These are phyloP conservation scores for Ephialtes manifestator DNA, from an alignment of 2,888 invertebrate genomes.

Conservation along the genomic window DNA sequence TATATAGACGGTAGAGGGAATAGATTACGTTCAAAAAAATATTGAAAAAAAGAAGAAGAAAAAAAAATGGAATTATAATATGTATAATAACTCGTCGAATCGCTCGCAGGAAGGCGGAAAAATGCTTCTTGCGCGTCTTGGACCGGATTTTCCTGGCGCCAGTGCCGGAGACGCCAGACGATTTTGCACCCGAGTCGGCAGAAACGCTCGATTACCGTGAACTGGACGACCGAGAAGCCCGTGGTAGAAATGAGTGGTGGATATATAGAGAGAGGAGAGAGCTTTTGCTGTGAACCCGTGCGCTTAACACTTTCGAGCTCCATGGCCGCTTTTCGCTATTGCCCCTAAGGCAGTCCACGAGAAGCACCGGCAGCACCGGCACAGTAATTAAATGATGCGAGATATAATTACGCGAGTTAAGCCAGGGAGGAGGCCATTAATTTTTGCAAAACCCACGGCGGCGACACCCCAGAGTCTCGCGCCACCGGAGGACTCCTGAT, in stretches of 20 bases:
- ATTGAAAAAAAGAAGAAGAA: background rate
- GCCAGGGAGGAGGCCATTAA: constrained; percentile 69
- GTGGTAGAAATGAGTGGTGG: background rate
- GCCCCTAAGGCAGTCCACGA: constrained; percentile 18
- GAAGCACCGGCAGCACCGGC: constrained; percentile 43
- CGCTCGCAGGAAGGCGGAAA: background rate
- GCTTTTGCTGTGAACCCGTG: background rate
- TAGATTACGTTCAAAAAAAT: constrained; percentile 2
- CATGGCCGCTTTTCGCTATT: constrained; percentile 26
- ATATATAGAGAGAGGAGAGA: constrained; percentile 22
- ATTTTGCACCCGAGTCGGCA: constrained; percentile 36
- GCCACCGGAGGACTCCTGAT: constrained; percentile 41
- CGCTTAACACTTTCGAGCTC: constrained; percentile 45
- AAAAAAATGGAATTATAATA: constrained; percentile 44
- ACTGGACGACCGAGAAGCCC: background rate
- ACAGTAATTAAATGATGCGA: constrained; percentile 78
- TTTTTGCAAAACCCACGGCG: constrained; percentile 68
- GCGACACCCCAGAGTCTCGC: constrained; percentile 33
- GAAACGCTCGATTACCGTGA: constrained; percentile 41
- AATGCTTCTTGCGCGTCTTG: constrained; percentile 4
- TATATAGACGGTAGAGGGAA: background rate
- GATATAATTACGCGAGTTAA: constrained; percentile 77
- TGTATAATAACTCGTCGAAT: constrained; percentile 40
- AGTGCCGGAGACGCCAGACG: background rate
- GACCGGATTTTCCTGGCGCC: constrained; percentile 31